Evolutionary conservation across 2,888 invertebrate species (phyloP), one percentile per base, ranked within the genome.

Genomic region (Spialia ferax): DNA sequence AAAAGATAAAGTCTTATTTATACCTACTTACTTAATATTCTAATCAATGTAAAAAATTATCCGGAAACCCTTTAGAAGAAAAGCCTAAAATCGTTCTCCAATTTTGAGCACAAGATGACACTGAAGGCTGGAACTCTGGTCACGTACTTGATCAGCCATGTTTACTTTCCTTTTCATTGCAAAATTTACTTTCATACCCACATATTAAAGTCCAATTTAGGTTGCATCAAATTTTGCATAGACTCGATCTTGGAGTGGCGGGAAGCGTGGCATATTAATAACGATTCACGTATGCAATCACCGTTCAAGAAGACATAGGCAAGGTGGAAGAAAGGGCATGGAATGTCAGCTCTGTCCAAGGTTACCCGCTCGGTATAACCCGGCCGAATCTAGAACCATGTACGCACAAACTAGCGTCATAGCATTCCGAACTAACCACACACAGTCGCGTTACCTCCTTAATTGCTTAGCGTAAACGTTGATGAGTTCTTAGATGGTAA

Each of bases 241-340:
- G 87, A 84, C 69, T 15, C 80, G 84, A 84, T 91, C 91, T 91
- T 91, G 89, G 74, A 73, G 81, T 79, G 78, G 35, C 50, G 79
- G 82, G 85, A 87, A 86, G 83, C 79, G 85, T 83, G 86, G 89
- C 90, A 91, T 91, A 89, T 87, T 90, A 91, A 91, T 89, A 86
- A 83, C 77, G 78, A 81, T 88, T 91, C 89, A 86, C 77, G 90
- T 90, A 91, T 89, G 89, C 91, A 89, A 86, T 88, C 89, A 83
- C 82, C 87, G 88, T 91, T 77, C 85, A 81, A 83, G 88, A 88
- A 91, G 88, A 90, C 86, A 86, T 88, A 87, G 85, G 77, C 85
- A 86, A 85, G 88, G 88, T 90, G 89, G 92, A 91, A 89, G 92
- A 93, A 93, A 93, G 91, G 91, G 88, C 92, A 90, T 86, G 89